Base-by-base conservation (phyloP, 2,888 invertebrate genomes). In the Isotomurus palustris region DNA sequence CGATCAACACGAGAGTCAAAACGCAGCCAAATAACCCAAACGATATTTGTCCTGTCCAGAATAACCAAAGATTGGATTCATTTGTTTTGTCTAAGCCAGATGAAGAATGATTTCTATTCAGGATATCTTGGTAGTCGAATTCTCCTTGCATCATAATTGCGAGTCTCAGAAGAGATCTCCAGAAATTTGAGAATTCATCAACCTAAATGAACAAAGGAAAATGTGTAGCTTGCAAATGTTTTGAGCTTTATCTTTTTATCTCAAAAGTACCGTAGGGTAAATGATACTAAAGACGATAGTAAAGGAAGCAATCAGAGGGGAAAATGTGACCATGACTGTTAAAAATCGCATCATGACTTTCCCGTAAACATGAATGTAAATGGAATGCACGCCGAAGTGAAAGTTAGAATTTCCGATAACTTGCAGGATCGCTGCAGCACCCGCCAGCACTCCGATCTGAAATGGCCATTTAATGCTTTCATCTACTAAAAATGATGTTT, bases 1-100 rank as follows among this genome's bases (percentile, higher is more conserved):
- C 53, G 27, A 54, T 54, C 14, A 54, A 47, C 5, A 54, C 53
- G 25, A 54, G 44, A 6, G 45, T 47, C 17, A 54, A 22, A 35
- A 54, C 44, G 6, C 35, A 21, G 5, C 35, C 38, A 27, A 54
- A 43, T 8, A 38, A 1, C 1, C 22, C 24, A 21, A 22, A 54
- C 3, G 47, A 38, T 10, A 54, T 10, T 27, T 47, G 36, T 25
- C 45, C 45, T 21, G 45, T n/a, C 25, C 22, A 24, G 22, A 45
- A 45, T 10, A 25, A 21, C n/a, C 6, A 10, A 8, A 19, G n/a
- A 22, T 25, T 27, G 3, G 21, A 4, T 27, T 5, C 21, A 6
- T 3, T 3, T 4, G 45, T 24, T 10, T 45, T 21, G n/a, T 14
- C 19, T 4, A 1, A 2, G 17, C 32, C 32, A 8, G 32, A 32